A percentile compares a stretch with the other conserved stretches of the same genome.
Evolutionary conservation across 2,113 vertebrate species (phyloP).

Genomic region (Amphilophus citrinellus): DNA sequence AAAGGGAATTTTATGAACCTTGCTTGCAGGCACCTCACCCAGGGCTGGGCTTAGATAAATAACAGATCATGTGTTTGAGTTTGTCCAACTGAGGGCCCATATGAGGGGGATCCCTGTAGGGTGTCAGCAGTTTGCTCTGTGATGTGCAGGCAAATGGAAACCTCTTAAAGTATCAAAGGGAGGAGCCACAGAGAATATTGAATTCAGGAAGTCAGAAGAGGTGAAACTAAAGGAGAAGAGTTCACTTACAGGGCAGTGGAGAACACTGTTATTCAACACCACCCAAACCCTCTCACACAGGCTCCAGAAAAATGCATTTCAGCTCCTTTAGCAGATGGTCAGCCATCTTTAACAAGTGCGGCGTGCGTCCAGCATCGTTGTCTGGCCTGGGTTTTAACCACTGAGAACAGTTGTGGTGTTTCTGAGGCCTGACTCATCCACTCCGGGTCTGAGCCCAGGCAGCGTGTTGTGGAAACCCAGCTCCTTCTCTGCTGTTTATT

Average conservation of each 20-base stretch:
- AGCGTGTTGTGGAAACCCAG: slow-evolving; percentile 51
- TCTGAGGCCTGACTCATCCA: slow-evolving; percentile 8
- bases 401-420: slow-evolving; percentile 14
- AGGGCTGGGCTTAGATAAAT: not conserved
- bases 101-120: slow-evolving; percentile 3
- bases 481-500: slow-evolving; percentile 47
- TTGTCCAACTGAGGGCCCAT: not conserved
- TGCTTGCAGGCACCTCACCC: not conserved
- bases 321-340: not conserved
- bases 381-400: slow-evolving; percentile 16
- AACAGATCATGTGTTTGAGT: slow-evolving; percentile 9
- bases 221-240: slow-evolving; percentile 20
- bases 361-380: not conserved
- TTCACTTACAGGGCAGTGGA: slow-evolving; percentile 19
- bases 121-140: not conserved
- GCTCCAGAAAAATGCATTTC: not conserved
- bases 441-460: not conserved
- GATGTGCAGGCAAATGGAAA: slow-evolving; percentile 22
- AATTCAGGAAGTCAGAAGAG: not conserved
- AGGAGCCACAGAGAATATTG: not conserved
- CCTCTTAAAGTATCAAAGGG: not conserved
- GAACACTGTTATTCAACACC: not conserved
- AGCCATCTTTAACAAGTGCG: slow-evolving; percentile 1
- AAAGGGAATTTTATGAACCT: not conserved
- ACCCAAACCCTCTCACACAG: not conserved